Evolutionary conservation across 2,888 invertebrate species (phyloP).

Genomic region (Dinocampus coccinellae): DNA sequence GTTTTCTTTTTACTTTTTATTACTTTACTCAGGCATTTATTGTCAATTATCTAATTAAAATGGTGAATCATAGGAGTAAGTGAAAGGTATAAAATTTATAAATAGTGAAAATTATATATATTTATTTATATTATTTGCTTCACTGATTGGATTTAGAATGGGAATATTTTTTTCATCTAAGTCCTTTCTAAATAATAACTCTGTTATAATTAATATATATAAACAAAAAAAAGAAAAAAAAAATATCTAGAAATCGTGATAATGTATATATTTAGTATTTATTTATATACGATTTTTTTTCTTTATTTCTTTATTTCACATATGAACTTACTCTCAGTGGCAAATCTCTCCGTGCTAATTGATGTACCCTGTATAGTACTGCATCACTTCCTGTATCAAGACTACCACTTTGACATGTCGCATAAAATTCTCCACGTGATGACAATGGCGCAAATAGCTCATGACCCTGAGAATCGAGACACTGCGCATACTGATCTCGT

Average conservation of each 20-base stretch:
- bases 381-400: conserved; percentile 68
- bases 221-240: too few relatives aligned
- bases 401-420: conserved; percentile 69
- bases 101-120: background rate
- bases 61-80: conserved; percentile 23
- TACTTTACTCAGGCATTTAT: background rate
- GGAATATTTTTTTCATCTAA: too few relatives aligned
- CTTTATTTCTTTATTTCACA: background rate
- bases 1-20: background rate
- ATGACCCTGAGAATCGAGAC: conserved; percentile 68
- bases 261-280: too few relatives aligned
- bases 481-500: conserved; percentile 71
- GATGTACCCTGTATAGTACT: conserved; percentile 70
- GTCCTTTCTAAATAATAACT: too few relatives aligned
- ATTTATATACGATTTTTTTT: too few relatives aligned
- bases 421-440: conserved; percentile 72
- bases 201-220: too few relatives aligned
- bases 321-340: conserved; percentile 65
- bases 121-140: background rate
- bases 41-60: conserved; percentile 32
- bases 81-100: conserved; percentile 19
- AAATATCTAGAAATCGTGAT: too few relatives aligned
- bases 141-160: background rate
- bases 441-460: conserved; percentile 71
- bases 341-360: conserved; percentile 69